These are phyloP conservation scores for Oligia strigilis DNA, from an alignment of 2,888 invertebrate genomes.

Conservation along the genomic window DNA sequence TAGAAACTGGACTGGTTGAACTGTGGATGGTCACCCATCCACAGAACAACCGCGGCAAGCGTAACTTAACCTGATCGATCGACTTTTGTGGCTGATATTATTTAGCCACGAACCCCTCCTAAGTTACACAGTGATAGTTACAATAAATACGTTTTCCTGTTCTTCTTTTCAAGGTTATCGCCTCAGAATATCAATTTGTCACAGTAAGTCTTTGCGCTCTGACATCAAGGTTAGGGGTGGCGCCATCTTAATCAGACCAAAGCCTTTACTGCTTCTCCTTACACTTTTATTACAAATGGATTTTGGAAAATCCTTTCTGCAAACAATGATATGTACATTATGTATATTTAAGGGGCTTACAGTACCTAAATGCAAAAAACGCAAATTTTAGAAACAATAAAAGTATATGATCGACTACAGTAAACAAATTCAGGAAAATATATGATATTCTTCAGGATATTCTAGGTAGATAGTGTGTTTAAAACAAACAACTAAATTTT, in stretches of 20 bases:
- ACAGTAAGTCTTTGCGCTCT: conserved; percentile 46
- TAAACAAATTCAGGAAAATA: too few relatives aligned
- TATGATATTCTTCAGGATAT: too few relatives aligned
- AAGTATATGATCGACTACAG: too few relatives aligned
- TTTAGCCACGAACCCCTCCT: neutral
- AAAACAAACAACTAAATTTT: too few relatives aligned
- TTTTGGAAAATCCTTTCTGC: conserved; percentile 1
- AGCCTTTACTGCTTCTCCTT: conserved; percentile 33
- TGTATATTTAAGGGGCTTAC: neutral
- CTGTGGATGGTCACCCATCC: neutral
- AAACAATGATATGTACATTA: neutral
- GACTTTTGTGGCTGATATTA: neutral
- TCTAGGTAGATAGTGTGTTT: too few relatives aligned
- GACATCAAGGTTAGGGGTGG: conserved; percentile 56
- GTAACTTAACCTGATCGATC: too few relatives aligned
- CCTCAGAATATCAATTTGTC: conserved; percentile 57
- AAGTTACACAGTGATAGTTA: conserved; percentile 5
- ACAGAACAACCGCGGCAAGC: neutral
- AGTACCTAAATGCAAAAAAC: too few relatives aligned
- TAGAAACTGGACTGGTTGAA: too few relatives aligned
- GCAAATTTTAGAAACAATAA: too few relatives aligned
- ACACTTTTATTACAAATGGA: conserved; percentile 19
- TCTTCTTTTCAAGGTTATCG: conserved; percentile 29
- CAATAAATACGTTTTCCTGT: conserved; percentile 41
- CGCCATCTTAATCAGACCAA: conserved; percentile 61